Evolutionary conservation across 2,888 invertebrate species (phyloP).

Genomic region (Tethea ocularis): DNA sequence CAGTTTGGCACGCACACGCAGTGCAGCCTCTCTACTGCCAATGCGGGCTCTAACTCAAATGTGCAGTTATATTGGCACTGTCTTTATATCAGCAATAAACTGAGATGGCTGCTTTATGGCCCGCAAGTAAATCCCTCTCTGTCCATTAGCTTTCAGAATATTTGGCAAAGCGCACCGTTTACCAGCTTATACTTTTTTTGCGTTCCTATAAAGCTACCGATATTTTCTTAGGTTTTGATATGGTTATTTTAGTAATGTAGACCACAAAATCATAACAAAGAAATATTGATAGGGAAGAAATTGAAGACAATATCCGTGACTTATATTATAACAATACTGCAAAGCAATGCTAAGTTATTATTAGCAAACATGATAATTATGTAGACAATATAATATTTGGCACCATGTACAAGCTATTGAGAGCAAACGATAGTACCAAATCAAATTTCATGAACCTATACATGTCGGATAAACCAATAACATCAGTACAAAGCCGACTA

Average conservation of each 20-base stretch:
- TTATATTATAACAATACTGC: too few relatives aligned
- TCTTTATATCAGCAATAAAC: conserved; percentile 49
- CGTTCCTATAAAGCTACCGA: neutral
- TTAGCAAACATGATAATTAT: too few relatives aligned
- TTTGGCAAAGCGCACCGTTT: neutral
- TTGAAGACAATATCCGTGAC: too few relatives aligned
- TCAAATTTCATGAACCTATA: neutral
- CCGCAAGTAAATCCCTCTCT: conserved; percentile 13
- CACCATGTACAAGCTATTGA: neutral
- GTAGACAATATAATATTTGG: neutral
- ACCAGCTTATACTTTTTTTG: neutral
- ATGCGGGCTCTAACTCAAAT: conserved; percentile 28
- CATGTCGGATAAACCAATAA: conserved; percentile 35
- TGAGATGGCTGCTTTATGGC: conserved; percentile 41
- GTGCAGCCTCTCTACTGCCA: conserved; percentile 12
- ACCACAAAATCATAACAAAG: neutral
- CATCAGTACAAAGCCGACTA: conserved; percentile 50
- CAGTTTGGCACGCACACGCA: conserved; percentile 41
- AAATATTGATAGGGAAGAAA: too few relatives aligned
- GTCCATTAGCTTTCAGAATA: neutral
- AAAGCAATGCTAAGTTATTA: too few relatives aligned
- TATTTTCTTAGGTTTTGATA: neutral
- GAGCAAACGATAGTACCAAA: neutral
- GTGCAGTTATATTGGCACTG: conserved; percentile 26
- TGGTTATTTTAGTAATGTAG: neutral